Base-by-base conservation (phyloP, 2,888 invertebrate species). In the Sericinus montela region DNA sequence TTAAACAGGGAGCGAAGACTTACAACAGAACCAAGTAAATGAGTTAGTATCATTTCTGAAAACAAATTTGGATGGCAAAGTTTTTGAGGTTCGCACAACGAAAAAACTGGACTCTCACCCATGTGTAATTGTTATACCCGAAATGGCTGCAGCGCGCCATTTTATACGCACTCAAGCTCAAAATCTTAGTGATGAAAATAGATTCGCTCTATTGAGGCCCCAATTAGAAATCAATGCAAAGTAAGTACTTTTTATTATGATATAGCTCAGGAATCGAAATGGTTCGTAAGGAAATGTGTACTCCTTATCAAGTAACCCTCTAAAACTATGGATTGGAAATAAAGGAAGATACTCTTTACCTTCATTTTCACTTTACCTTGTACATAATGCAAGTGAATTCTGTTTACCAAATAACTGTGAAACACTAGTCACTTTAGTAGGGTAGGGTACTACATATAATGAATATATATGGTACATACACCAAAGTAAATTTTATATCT, bases 91-190 rank as follows among this genome's bases (percentile, higher is more conserved):
- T 0, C 94, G 94, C 72, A 93, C 94, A 1, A 98, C 98, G 0
- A 92, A 92, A 29, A 92, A 95, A 48, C 87, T 98, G 35, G 96
- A 96, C 62, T 91, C 92, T 1, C 97, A 99, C 85, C 98, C 99
- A 0, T 98, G 98, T 74, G 95, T 98, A 0, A 92, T 99, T 1
- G 97, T 97, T 0, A 97, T 98, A 0, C 96, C 95, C 59, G 98
- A 99, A 83, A 98, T 98, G 97, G 98, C 97, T 0, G 95, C 97
- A 1, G 98, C 98, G 0, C 90, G 99, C 38, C 98, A 98, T 80
- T 98, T 98, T 69, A 93, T 98, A 46, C 92, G 96, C 46, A 97
- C 97, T 0, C 96, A 97, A 66, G 94, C 97, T 45, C 93, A 94
- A 60, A 92, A 92, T 63, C 76, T 96, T 47, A 92, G 93, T 0